These are phyloP conservation scores for Staurois parvus DNA, from an alignment of 2,797 vertebrate genomes.

Conservation along the genomic window DNA sequence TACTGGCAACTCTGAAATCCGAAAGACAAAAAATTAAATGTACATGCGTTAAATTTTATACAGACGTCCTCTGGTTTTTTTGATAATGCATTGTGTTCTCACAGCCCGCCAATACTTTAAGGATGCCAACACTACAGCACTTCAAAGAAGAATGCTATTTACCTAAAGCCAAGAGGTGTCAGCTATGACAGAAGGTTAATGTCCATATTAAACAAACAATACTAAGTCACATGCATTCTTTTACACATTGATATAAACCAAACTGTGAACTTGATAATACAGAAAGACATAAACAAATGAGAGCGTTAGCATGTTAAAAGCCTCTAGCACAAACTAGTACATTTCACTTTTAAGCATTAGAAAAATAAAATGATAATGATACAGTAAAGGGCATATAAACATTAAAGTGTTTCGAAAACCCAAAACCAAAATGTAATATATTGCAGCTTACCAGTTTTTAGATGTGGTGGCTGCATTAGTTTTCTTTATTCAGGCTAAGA, in stretches of 20 bases:
- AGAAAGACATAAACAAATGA: neutral
- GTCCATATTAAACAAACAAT: slow-evolving; percentile 27
- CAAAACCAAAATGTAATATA: too few relatives aligned
- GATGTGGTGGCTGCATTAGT: too few relatives aligned
- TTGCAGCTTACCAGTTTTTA: too few relatives aligned
- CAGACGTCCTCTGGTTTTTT: neutral
- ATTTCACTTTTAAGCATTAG: too few relatives aligned
- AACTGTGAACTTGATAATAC: neutral
- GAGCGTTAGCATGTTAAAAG: too few relatives aligned
- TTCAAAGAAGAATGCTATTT: neutral
- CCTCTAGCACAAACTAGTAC: too few relatives aligned
- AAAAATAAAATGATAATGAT: too few relatives aligned
- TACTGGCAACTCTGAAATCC: slow-evolving; percentile 29
- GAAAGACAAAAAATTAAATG: neutral
- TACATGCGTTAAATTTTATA: neutral
- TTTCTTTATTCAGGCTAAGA: too few relatives aligned
- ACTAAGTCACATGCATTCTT: neutral
- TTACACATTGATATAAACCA: slow-evolving; percentile 5
- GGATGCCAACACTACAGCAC: neutral
- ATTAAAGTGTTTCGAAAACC: too few relatives aligned
- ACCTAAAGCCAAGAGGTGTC: neutral
- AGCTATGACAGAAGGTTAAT: slow-evolving; percentile 19
- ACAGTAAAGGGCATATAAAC: too few relatives aligned
- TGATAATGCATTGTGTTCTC: neutral
- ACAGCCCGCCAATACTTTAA: neutral